phyloP scores from a whole-genome alignment of 2,113 vertebrate species.

The Tylochromis polylepis region DNA sequence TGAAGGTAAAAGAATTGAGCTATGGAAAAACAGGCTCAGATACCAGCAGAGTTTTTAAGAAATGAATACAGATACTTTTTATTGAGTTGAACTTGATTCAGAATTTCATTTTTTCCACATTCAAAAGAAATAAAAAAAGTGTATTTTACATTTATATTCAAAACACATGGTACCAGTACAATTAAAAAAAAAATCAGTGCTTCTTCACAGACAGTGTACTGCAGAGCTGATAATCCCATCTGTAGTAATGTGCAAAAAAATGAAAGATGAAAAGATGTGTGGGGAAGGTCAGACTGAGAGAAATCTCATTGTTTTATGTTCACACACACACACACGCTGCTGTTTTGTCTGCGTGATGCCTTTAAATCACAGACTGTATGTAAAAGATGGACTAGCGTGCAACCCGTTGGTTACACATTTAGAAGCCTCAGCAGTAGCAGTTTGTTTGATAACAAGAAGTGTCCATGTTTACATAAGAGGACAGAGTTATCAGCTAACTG shows the following conservation, averaged over 20 bases:
- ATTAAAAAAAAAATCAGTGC: neutral
- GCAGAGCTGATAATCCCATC: neutral
- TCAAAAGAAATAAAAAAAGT: neutral
- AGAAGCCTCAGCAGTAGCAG: neutral
- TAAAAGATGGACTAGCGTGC: neutral
- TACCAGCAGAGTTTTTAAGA: neutral
- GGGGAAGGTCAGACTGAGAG: neutral
- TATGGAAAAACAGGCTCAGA: neutral
- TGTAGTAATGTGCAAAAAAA: neutral
- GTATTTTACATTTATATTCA: neutral
- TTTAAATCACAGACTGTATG: neutral
- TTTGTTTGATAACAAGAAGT: neutral
- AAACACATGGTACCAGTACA: neutral
- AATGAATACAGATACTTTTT: fast-evolving
- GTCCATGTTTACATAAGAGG: neutral
- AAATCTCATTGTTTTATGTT: neutral
- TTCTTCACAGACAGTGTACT: neutral
- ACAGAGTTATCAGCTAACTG: neutral
- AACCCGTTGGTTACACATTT: neutral
- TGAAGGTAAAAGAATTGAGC: neutral
- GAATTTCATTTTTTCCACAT: neutral
- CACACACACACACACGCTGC: neutral
- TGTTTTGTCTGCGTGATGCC: neutral
- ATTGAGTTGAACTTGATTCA: neutral
- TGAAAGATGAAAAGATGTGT: neutral